phyloP scores from a whole-genome alignment of 1,140 invertebrate species.

The Ruditapes philippinarum region DNA sequence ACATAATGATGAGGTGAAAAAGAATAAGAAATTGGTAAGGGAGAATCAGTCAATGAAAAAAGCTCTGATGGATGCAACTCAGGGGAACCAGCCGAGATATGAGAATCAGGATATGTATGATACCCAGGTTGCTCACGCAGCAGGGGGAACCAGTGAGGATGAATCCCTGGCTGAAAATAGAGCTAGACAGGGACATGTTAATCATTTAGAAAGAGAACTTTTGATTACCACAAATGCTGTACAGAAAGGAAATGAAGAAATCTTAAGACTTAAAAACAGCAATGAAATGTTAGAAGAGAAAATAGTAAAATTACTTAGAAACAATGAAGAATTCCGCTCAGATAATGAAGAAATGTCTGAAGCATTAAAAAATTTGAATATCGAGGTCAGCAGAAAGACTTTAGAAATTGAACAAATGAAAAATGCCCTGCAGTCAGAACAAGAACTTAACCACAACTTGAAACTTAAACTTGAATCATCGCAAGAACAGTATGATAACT shows the following conservation, averaged over 20 bases:
- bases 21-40: slow-evolving; percentile 8
- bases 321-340: not conserved
- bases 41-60: not conserved
- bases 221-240: slow-evolving; percentile 16
- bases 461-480: not conserved
- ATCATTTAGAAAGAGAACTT: slow-evolving; percentile 53
- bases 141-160: slow-evolving; percentile 58
- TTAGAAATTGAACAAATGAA: slow-evolving; percentile 37
- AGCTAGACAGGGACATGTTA: slow-evolving; percentile 46
- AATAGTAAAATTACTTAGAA: not conserved
- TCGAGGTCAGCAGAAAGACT: slow-evolving; percentile 2
- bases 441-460: slow-evolving; percentile 8
- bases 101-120: not conserved
- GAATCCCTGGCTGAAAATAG: slow-evolving; percentile 26
- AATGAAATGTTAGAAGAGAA: slow-evolving; percentile 4
- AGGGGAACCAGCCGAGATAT: not conserved
- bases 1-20: slow-evolving; percentile 8
- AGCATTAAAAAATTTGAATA: not conserved
- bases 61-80: not conserved
- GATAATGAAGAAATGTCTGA: slow-evolving; percentile 1
- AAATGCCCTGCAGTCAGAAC: not conserved
- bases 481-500: not conserved
- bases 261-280: not conserved
- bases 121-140: not conserved
- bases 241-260: slow-evolving; percentile 40